phyloP scores from a whole-genome alignment of 2,113 vertebrate genomes.

The Paradoxurus hermaphroditus region DNA sequence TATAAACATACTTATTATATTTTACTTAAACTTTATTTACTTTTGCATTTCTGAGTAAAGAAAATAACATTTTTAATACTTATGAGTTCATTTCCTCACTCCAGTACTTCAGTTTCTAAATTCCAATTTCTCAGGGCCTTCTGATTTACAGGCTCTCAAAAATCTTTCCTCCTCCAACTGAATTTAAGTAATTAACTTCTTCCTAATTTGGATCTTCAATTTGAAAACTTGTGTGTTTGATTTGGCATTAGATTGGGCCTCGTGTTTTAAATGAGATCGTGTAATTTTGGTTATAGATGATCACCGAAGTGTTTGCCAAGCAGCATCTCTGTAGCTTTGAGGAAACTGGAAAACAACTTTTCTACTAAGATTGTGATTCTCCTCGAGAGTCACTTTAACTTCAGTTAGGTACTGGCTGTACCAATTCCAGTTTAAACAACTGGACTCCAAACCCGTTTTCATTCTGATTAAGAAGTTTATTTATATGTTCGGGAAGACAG shows the following conservation, averaged over 20 bases:
- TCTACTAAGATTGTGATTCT: slow-evolving; percentile 45
- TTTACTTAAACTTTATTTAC: slow-evolving; percentile 45
- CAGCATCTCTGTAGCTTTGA: slow-evolving; percentile 5
- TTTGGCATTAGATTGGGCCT: slow-evolving; percentile 7
- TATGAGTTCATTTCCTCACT: slow-evolving; percentile 56
- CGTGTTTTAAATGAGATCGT: slow-evolving; percentile 57
- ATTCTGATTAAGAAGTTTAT: slow-evolving; percentile 74
- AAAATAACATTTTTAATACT: slow-evolving; percentile 29
- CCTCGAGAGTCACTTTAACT: slow-evolving; percentile 48
- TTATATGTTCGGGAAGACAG: slow-evolving; percentile 59
- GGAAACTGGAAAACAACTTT: slow-evolving; percentile 65
- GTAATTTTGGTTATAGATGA: slow-evolving; percentile 1
- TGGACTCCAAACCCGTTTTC: slow-evolving; percentile 56
- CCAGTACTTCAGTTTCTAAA: background rate
- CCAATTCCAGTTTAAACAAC: slow-evolving; percentile 65
- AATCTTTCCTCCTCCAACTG: slow-evolving; percentile 53
- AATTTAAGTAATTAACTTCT: slow-evolving; percentile 63
- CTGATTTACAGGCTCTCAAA: slow-evolving; percentile 61
- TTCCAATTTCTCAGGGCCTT: slow-evolving; percentile 52
- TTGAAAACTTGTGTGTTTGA: slow-evolving; percentile 48
- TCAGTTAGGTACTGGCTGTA: slow-evolving; percentile 52
- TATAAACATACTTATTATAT: background rate
- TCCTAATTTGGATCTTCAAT: slow-evolving; percentile 51
- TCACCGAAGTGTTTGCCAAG: slow-evolving; percentile 13
- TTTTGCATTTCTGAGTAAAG: slow-evolving; percentile 53